phyloP scores from a whole-genome alignment of 2,113 vertebrate species.

The Cyprinus carpio region DNA sequence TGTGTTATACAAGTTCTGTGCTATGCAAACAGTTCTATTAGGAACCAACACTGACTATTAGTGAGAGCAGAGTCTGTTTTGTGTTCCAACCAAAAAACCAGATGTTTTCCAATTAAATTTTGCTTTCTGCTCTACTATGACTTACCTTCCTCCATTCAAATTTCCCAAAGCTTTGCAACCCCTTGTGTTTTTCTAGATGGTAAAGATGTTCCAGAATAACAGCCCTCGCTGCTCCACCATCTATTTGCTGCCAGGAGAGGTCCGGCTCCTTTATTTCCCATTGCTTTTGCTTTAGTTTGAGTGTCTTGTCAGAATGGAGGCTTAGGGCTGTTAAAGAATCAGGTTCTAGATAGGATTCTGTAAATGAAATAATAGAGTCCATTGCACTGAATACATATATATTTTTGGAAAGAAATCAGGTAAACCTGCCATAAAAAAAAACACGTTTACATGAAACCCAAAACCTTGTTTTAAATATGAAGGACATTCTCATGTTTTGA shows the following conservation, averaged over 20 bases:
- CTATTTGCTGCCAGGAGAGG: constrained; percentile 80
- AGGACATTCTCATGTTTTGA: background rate
- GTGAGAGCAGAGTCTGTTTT: background rate
- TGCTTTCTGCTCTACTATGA: constrained; percentile 12
- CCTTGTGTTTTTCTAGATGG: constrained; percentile 76
- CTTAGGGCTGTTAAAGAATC: background rate
- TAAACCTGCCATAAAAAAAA: background rate
- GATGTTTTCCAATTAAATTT: background rate
- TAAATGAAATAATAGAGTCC: background rate
- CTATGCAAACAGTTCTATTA: background rate
- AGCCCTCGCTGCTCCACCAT: constrained; percentile 77
- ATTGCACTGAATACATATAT: background rate
- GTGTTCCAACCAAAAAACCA: background rate
- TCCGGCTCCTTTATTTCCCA: constrained; percentile 72
- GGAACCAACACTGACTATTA: background rate
- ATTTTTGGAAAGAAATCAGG: background rate
- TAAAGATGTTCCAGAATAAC: constrained; percentile 83
- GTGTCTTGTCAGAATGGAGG: constrained; percentile 43
- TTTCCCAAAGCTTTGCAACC: constrained; percentile 66
- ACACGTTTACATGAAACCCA: background rate
- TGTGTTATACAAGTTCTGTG: background rate
- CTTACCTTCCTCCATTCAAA: constrained; percentile 50
- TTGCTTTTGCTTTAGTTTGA: constrained; percentile 62
- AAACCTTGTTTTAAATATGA: background rate
- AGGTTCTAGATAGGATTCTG: background rate